Percentiles rank a stretch among this genome's conserved stretches.
Evolutionary conservation across 2,113 vertebrate species (phyloP).

Genomic region (Myiozetetes cayanensis): DNA sequence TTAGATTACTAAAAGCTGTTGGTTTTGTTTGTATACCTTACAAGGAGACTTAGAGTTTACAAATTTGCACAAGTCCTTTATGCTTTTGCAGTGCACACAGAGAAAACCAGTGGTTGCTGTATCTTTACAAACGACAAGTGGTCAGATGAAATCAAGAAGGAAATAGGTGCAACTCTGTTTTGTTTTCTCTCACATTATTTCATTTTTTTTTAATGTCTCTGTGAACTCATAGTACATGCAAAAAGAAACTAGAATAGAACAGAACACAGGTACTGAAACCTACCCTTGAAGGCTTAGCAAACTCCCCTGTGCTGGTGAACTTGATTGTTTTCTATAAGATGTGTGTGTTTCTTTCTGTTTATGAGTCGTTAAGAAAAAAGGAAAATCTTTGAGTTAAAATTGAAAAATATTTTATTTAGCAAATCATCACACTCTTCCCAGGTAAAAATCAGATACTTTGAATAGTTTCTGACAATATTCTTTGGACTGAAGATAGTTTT

Average conservation of each 20-base stretch:
- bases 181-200: not conserved
- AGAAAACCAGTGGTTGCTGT: not conserved
- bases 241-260: not conserved
- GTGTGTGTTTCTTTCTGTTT: not conserved
- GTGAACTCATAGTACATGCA: not conserved
- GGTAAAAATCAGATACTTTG: not conserved
- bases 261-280: not conserved
- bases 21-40: not conserved
- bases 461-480: not conserved
- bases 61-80: not conserved
- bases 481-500: not conserved
- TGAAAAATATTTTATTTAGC: not conserved
- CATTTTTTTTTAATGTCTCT: not conserved
- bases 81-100: not conserved
- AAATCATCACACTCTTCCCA: not conserved
- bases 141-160: not conserved
- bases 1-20: not conserved
- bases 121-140: not conserved
- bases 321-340: not conserved
- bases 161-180: not conserved
- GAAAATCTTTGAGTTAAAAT: not conserved
- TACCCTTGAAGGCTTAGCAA: not conserved
- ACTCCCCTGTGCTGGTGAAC: not conserved
- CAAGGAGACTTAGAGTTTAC: not conserved
- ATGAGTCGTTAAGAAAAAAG: not conserved